Base-by-base conservation (phyloP, 37 sponge, comb jelly and placozoan species). In the Chondrilla cf. caribensis region DNA sequence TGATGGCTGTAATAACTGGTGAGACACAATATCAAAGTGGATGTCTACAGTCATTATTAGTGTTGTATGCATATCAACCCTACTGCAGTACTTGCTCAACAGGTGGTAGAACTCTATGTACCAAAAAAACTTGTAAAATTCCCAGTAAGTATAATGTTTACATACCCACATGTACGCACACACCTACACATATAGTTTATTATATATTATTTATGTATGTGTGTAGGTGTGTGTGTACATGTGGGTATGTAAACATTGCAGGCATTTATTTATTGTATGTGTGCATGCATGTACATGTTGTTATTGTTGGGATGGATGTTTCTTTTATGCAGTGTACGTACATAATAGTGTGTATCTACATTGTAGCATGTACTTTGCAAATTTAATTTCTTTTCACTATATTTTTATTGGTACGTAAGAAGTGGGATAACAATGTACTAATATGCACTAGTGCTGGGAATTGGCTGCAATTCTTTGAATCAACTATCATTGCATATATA, bases 1-100 rank as follows among this genome's bases (percentile, higher is more conserved):
- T 39, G 76, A 73, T 73, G 76, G 76, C 24, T 73, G 76, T 25
- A 73, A 73, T 38, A 39, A 17, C 21, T 73, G 76, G 76, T 73
- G 21, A 8, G 76, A 47, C 11, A 47, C 6, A 55, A 55, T 55
- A 17, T 17, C 11, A 14, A 47, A 47, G 51, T 11, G 6, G 51
- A 6, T 47, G 51, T 47, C 11, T 47, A 47, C 51, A 14, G 6
- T 47, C 51, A 47, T 11, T 17, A 47, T 6, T 47, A 47, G 51
- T 47, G 51, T 11, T 15, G 22, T 19, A 62, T n/a, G 64, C 64
- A n/a, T 6, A 29, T 29, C 7, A 62, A 19, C 22, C 25, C 8
- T 62, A 7, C 5, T 62, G 22, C 15, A 62, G 64, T 62, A 15
- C 22, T 6, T 62, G 64, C 29, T n/a, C 29, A 29, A 5, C 5